phyloP scores from a whole-genome alignment of 2,113 vertebrate species.

The Proteles cristata region DNA sequence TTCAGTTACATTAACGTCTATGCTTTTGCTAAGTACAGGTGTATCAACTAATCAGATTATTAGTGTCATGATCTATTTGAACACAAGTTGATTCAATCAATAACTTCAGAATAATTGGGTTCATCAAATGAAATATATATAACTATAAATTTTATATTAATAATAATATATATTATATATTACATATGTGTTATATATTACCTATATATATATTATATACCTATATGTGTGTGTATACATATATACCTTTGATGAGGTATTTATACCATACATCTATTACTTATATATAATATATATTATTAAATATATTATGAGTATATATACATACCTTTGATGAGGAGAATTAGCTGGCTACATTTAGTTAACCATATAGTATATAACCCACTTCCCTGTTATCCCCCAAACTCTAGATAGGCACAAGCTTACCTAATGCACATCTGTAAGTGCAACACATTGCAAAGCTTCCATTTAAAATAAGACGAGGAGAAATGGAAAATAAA shows the following conservation, averaged over 20 bases:
- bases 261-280: not conserved
- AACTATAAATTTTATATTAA: not conserved
- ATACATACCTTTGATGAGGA: not conserved
- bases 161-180: not conserved
- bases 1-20: not conserved
- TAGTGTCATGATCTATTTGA: not conserved
- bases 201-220: not conserved
- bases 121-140: not conserved
- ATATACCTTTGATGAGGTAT: not conserved
- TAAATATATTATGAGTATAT: not conserved
- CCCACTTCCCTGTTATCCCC: not conserved
- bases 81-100: not conserved
- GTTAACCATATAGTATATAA: not conserved
- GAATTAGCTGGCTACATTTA: not conserved
- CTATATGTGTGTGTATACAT: not conserved
- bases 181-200: no score
- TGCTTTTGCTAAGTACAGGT: not conserved
- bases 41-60: not conserved
- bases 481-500: constrained; percentile 63
- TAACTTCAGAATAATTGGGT: not conserved
- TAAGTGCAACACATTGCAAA: not conserved
- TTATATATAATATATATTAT: not conserved
- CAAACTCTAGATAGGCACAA: not conserved
- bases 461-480: constrained; percentile 53
- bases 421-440: not conserved